Evolutionary conservation across 2,113 vertebrate genomes (phyloP).

Genomic region (rabbit (Oryctolagus cuniculus)): mOryCun1.1 NC_091451.1:7745001-7745500

Average conservation of each 20-base stretch:
- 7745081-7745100: not conserved
- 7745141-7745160: not conserved
- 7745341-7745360: not conserved
- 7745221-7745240: conserved; percentile 70
- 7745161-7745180: not conserved
- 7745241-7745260: conserved; percentile 51
- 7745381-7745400: not conserved
- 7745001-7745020: conserved; percentile 43
- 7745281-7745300: conserved; percentile 25
- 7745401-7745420: not conserved
- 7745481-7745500: not conserved
- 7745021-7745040: conserved; percentile 36
- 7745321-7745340: conserved; percentile 10
- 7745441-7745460: not conserved
- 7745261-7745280: conserved; percentile 42
- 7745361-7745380: not conserved
- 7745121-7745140: not conserved
- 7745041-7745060: not conserved
- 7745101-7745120: not conserved
- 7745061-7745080: not conserved
- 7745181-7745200: conserved; percentile 70
- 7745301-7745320: conserved; percentile 27
- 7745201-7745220: conserved; percentile 69
- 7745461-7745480: not conserved
- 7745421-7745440: not conserved